Evolutionary conservation across 2,113 vertebrate genomes (phyloP), one percentile per base, ranked within the genome.

Genomic region (Boulengeromyrus knoepffleri): DNA sequence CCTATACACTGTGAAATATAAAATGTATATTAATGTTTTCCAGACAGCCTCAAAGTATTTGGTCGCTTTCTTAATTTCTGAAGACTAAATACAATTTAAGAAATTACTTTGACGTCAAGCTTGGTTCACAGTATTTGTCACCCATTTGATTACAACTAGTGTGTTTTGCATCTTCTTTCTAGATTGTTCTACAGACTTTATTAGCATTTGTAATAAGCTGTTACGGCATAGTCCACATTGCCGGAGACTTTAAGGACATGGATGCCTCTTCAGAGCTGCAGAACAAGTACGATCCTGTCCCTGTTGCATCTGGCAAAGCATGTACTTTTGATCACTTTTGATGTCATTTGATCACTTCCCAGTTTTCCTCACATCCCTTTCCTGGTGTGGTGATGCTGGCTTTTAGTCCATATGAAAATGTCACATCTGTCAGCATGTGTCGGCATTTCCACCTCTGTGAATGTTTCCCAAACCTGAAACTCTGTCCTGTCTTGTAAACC

Each of bases 171-270:
- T 58, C n/a, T 83, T 24, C n/a, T 27, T 45, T 95, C 95, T 96
- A 99, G 98, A 99, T 99, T 94, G 97, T 99, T 90, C 95, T 99
- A 93, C 99, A 99, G 95, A 99, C 98, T 12, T 96, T 99, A 52
- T 94, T 99, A 93, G 97, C 98, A 50, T 99, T 99, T 87, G 96
- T 98, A 89, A 95, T 99, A 91, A 98, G 98, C 91, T 98, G 98
- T 95, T 99, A 99, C 15, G 99, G 98, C 47, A 99, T 99, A 90
- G 98, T 98, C 92, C 97, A 99, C 90, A 98, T 99, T 88, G 98
- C 98, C 88, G 98, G 98, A 87, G 98, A 97, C 91, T 98, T 98
- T 92, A 98, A 96, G 96, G 98, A 98, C 93, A 99, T 99, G 98
- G 98, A 99, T 91, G 98, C 98, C 36, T 98, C 98, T 89, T 99